Percentiles rank a stretch among this genome's conserved stretches.
Conservation (phyloP, 1,140 invertebrate genomes). For the Drosophila nasuta region DNA sequence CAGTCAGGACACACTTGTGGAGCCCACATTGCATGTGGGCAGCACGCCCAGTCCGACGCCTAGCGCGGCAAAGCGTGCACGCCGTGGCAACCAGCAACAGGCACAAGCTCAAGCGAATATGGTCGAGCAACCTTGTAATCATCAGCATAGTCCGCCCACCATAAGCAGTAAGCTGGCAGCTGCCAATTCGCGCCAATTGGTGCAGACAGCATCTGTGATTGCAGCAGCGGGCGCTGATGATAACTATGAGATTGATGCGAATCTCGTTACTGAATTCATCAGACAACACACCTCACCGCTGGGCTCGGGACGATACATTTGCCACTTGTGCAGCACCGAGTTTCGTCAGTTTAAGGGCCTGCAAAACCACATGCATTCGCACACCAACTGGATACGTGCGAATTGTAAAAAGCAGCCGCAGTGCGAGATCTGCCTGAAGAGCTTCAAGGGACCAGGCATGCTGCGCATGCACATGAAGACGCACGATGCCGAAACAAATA, state of each 20-base stretch:
- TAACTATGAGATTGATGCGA: slow-evolving; percentile 77
- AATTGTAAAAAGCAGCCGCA: slow-evolving; percentile 88
- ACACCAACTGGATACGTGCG: slow-evolving; percentile 87
- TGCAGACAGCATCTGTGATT: slow-evolving; percentile 78
- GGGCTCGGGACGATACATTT: slow-evolving; percentile 86
- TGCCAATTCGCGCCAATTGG: slow-evolving; percentile 72
- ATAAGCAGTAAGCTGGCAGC: slow-evolving; percentile 70
- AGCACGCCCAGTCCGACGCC: slow-evolving; percentile 63
- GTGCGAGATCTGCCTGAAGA: slow-evolving; percentile 87
- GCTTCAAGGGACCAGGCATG: slow-evolving; percentile 87
- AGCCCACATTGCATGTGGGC: slow-evolving; percentile 37
- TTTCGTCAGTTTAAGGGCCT: slow-evolving; percentile 87
- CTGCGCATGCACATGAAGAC: slow-evolving; percentile 88
- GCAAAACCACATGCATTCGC: slow-evolving; percentile 87
- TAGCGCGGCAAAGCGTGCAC: slow-evolving; percentile 57
- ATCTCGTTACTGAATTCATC: slow-evolving; percentile 81
- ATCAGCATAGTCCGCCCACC: slow-evolving; percentile 49
- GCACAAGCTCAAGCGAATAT: slow-evolving; percentile 31
- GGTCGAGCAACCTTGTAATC: slow-evolving; percentile 63
- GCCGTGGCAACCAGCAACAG: slow-evolving; percentile 35
- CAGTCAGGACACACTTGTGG: slow-evolving; percentile 55
- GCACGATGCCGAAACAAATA: slow-evolving; percentile 86
- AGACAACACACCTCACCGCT: slow-evolving; percentile 73
- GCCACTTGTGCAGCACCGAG: slow-evolving; percentile 87
- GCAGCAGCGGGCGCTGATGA: slow-evolving; percentile 73